phyloP scores from a whole-genome alignment of 2,113 vertebrate genomes.

The Oncorhynchus masou region DNA sequence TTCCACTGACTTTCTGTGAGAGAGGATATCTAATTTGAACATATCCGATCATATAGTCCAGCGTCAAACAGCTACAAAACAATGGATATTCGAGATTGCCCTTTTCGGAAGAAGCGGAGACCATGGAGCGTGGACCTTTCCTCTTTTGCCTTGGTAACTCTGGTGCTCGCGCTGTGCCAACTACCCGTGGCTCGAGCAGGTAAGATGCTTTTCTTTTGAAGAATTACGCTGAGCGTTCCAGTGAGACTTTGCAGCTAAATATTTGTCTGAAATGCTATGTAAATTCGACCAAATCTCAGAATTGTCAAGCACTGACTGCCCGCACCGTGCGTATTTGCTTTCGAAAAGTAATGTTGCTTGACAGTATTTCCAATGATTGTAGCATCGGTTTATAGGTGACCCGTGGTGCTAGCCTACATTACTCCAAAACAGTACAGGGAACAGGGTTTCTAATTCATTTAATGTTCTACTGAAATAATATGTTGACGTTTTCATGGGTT shows the following conservation, averaged over 20 bases:
- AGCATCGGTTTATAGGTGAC: too few relatives aligned
- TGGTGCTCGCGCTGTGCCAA: slow-evolving; percentile 64
- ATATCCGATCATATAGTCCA: slow-evolving; percentile 53
- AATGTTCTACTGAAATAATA: background rate
- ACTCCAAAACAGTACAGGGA: too few relatives aligned
- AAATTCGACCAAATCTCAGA: too few relatives aligned
- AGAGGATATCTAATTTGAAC: slow-evolving; percentile 50
- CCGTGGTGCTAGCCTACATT: too few relatives aligned
- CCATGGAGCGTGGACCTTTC: slow-evolving; percentile 66
- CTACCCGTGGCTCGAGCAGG: slow-evolving; percentile 69
- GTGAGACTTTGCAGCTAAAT: background rate
- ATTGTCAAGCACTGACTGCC: too few relatives aligned
- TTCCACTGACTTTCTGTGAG: slow-evolving; percentile 68
- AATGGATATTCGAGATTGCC: slow-evolving; percentile 75
- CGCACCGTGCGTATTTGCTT: too few relatives aligned
- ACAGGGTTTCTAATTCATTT: background rate
- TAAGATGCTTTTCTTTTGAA: slow-evolving; percentile 47
- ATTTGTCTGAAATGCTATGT: background rate
- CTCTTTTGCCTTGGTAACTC: slow-evolving; percentile 62
- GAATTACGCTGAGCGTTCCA: background rate
- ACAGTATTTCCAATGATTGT: too few relatives aligned
- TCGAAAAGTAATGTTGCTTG: too few relatives aligned
- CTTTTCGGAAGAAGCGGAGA: slow-evolving; percentile 75
- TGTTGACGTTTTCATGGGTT: background rate
- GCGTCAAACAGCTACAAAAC: slow-evolving; percentile 50